These are phyloP conservation scores for Phrynocephalus guinanensis DNA, from an alignment of 2,797 vertebrate species.

Conservation along the genomic window DNA sequence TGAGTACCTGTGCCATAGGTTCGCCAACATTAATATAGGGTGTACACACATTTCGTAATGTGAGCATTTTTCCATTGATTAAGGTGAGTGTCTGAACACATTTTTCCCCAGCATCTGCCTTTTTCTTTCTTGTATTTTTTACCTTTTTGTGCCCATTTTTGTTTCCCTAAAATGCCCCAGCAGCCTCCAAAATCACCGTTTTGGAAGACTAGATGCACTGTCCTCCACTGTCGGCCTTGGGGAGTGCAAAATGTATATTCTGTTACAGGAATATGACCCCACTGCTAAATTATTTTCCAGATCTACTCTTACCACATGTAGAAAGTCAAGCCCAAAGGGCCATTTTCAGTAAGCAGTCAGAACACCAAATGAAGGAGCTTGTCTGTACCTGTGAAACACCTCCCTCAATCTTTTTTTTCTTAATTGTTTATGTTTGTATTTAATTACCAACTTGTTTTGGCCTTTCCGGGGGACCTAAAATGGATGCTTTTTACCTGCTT, in stretches of 20 bases:
- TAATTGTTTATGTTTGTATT: neutral
- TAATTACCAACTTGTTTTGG: neutral
- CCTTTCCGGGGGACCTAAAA: neutral
- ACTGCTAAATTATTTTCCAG: neutral
- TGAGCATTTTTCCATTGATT: neutral
- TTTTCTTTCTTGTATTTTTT: neutral
- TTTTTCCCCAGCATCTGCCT: neutral
- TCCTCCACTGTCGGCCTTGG: neutral
- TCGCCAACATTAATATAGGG: too few relatives aligned
- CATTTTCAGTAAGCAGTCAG: neutral
- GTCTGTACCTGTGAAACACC: too few relatives aligned
- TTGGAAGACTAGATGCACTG: neutral
- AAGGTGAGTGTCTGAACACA: neutral
- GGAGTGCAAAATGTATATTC: neutral
- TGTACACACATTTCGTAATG: neutral
- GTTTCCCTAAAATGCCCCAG: neutral
- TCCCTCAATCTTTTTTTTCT: neutral
- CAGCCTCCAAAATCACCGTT: neutral
- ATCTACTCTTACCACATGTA: neutral
- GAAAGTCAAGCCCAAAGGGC: neutral
- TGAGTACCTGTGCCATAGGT: too few relatives aligned
- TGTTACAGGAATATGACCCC: neutral
- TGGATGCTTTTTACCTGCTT: neutral
- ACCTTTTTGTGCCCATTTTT: neutral
- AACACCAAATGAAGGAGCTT: neutral